These are phyloP conservation scores for Heterodera schachtii DNA, from an alignment of 1,140 invertebrate genomes.

Conservation along the genomic window DNA sequence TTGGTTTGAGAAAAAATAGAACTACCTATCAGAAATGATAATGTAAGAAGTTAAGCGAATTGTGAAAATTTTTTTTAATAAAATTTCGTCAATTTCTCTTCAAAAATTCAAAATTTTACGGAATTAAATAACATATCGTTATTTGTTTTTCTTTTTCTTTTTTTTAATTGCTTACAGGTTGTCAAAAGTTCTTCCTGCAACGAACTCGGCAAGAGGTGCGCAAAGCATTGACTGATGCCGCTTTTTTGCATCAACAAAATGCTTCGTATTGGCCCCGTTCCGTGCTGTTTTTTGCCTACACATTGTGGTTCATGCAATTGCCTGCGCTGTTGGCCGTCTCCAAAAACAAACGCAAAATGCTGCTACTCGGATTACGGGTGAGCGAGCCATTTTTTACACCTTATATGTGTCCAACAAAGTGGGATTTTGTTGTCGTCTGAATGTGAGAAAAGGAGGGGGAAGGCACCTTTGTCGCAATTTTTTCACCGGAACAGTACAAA, in stretches of 20 bases:
- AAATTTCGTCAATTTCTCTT: no score
- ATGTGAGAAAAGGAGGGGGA: no score
- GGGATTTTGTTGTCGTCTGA: no score
- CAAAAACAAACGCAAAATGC: constrained; percentile 75
- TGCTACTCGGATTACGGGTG: constrained; percentile 53
- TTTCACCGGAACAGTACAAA: no score
- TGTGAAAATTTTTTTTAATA: no score
- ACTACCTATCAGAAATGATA: no score
- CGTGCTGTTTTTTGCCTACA: constrained; percentile 71
- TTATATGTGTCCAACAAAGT: no score
- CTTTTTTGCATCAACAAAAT: constrained; percentile 72
- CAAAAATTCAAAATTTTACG: no score
- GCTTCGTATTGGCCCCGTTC: constrained; percentile 86
- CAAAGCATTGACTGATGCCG: constrained; percentile 68
- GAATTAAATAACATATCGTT: no score
- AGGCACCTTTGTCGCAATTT: no score
- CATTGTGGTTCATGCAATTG: constrained; percentile 94
- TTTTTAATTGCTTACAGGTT: neutral
- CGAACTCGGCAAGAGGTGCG: constrained; percentile 68
- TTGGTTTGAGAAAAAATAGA: neutral
- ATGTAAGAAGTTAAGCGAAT: no score
- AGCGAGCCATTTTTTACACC: constrained; percentile 1
- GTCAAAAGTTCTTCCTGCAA: constrained; percentile 18
- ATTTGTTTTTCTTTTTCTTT: no score
- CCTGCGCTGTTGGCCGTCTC: constrained; percentile 75